These are phyloP conservation scores for Hoplostethus mediterraneus DNA, from an alignment of 2,797 vertebrate genomes.

Conservation along the genomic window DNA sequence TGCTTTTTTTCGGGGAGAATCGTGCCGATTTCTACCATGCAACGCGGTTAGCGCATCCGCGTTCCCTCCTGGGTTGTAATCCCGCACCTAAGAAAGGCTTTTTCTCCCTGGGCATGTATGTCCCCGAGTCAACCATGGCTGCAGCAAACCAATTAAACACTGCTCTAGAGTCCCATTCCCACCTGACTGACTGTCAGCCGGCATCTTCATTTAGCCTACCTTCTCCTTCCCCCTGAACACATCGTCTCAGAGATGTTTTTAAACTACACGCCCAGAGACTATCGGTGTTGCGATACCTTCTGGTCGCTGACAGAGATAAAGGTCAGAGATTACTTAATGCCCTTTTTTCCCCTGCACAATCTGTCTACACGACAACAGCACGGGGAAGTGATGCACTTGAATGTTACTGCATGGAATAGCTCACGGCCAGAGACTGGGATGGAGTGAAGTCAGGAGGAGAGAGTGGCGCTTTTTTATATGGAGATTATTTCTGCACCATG, in stretches of 20 bases:
- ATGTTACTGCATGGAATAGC: conserved; percentile 57
- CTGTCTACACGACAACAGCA: neutral
- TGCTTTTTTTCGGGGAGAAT: conserved; percentile 23
- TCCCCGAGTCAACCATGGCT: conserved; percentile 44
- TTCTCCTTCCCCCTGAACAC: conserved; percentile 7
- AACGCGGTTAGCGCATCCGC: conserved; percentile 33
- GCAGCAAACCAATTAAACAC: conserved; percentile 61
- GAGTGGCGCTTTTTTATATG: conserved; percentile 29
- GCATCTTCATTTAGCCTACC: conserved; percentile 40
- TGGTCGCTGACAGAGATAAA: too few relatives aligned
- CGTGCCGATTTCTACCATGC: conserved; percentile 21
- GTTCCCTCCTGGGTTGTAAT: conserved; percentile 58
- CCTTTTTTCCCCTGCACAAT: conserved; percentile 4
- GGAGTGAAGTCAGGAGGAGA: conserved; percentile 39
- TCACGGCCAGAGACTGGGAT: conserved; percentile 16
- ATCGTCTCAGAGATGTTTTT: conserved; percentile 6
- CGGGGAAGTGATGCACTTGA: conserved; percentile 33
- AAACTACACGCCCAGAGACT: neutral
- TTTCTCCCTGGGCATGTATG: conserved; percentile 42
- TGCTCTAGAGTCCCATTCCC: conserved; percentile 26
- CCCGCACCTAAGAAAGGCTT: conserved; percentile 44
- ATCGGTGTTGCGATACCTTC: too few relatives aligned
- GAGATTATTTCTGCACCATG: conserved; percentile 73
- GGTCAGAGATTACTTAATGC: neutral
- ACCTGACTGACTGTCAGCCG: conserved; percentile 40